Base-by-base conservation (phyloP, 2,113 vertebrate species). In the Microcebus lehilahytsara region DNA sequence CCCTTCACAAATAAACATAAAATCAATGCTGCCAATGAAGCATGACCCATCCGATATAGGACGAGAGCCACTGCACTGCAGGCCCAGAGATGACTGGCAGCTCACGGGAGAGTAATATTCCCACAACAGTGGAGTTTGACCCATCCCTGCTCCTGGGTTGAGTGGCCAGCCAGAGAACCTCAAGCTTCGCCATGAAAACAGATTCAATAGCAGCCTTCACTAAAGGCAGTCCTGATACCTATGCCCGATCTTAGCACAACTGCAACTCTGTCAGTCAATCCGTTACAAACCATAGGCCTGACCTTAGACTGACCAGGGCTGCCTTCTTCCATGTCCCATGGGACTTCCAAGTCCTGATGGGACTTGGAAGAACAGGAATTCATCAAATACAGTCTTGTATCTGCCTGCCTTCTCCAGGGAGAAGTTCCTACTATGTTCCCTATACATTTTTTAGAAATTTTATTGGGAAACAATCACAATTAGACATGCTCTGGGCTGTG, bases 1-100 rank as follows among this genome's bases (percentile, higher is more conserved):
- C 90, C 75, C 81, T 97, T 98, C 40, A 94, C 85, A 91, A 95
- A 95, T 97, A 98, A 97, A 96, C 97, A 97, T 78, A 86, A 98
- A 98, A 98, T 97, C 97, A 97, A 97, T 97, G 88, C 13, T 78
- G 72, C 30, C 87, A 51, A 91, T 0, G 56, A 95, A 94, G 95
- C 94, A 49, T 94, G 95, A 79, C 91, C 64, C 83, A 51, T 81
- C 66, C n/a, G 72, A 62, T 12, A 60, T 1, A 88, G 79, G 78
- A 89, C 58, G 16, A 6, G n/a, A 22, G 46, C 81, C 5, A 1
- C 2, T 2, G 77, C 37, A 72, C 46, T 9, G 20, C 25, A 67
- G 66, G 53, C 56, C 11, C 17, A 32, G 22, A 11, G 32, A 27
- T 30, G 22, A 23, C 60, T 25, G n/a, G 66, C 71, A 86, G 27